A percentile compares a stretch with the other conserved stretches of the same genome.
Conservation (phyloP, 2,113 vertebrate species). For the Smithornis capensis region DNA sequence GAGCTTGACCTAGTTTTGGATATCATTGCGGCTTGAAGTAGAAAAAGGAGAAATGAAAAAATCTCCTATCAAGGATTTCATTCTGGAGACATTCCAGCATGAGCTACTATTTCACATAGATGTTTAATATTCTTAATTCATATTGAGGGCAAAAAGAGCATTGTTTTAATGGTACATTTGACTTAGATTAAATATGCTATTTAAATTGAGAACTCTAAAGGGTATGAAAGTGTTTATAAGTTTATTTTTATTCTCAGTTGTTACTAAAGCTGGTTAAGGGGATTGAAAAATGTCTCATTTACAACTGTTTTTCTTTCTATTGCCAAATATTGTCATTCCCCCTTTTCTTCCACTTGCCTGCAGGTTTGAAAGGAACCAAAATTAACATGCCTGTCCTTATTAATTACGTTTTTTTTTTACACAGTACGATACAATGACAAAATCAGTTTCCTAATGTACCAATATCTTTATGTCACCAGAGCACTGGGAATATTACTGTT, state of each 20-base stretch:
- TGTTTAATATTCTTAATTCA: conserved; percentile 28
- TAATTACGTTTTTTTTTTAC: conserved; percentile 35
- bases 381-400: conserved; percentile 30
- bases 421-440: neutral
- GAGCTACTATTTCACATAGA: neutral
- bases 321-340: conserved; percentile 38
- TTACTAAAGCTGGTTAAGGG: conserved; percentile 12
- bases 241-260: conserved; percentile 44
- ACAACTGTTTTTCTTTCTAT: neutral
- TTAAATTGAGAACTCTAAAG: conserved; percentile 5
- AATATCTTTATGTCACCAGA: neutral
- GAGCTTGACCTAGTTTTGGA: conserved; percentile 19
- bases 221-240: conserved; percentile 1
- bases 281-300: conserved; percentile 1
- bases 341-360: neutral
- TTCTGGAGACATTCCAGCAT: neutral
- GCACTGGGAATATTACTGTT: neutral
- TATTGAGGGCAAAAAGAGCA: neutral
- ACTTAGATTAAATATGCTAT: conserved; percentile 6
- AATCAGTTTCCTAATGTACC: neutral
- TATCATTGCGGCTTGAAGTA: neutral
- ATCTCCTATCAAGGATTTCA: neutral
- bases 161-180: neutral
- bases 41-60: neutral
- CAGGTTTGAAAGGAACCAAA: conserved; percentile 11